Evolutionary conservation across 2,113 vertebrate species (phyloP).

Genomic region (Myxocyprinus asiaticus): DNA sequence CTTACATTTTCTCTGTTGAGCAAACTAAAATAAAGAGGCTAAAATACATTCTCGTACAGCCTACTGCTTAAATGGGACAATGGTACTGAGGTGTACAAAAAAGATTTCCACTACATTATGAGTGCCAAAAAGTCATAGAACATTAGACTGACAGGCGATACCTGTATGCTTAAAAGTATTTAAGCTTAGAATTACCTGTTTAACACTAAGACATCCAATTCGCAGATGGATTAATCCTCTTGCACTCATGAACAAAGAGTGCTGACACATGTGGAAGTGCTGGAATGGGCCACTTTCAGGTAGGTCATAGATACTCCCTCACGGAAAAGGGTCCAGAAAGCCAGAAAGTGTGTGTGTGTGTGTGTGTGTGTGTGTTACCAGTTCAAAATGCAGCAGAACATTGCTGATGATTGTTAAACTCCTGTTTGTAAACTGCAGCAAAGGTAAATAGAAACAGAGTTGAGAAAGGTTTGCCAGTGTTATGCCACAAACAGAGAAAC

Average conservation of each 20-base stretch:
- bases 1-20: no score
- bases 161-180: slow-evolving; percentile 2
- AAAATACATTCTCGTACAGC: no score
- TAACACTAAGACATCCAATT: slow-evolving; percentile 44
- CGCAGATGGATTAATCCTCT: slow-evolving; percentile 41
- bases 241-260: slow-evolving; percentile 21
- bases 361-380: slow-evolving; percentile 11
- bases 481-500: background rate
- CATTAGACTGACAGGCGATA: background rate
- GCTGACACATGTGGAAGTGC: background rate
- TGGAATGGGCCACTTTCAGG: background rate
- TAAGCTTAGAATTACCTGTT: slow-evolving; percentile 33
- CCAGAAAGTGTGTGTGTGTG: background rate
- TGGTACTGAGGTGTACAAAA: slow-evolving; percentile 28
- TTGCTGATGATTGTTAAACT: slow-evolving; percentile 12
- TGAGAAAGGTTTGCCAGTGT: background rate
- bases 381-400: slow-evolving; percentile 18
- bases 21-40: no score
- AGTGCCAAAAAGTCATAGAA: slow-evolving; percentile 9
- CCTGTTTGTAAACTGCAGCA: slow-evolving; percentile 23
- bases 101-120: slow-evolving; percentile 15
- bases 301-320: slow-evolving; percentile 21
- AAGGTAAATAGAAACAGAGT: slow-evolving; percentile 5
- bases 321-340: slow-evolving; percentile 24
- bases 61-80: slow-evolving; percentile 31